A percentile compares a stretch with the other conserved stretches of the same genome.
phyloP scores from a whole-genome alignment of 2,797 vertebrate species.

The Pseudochromis fuscus region DNA sequence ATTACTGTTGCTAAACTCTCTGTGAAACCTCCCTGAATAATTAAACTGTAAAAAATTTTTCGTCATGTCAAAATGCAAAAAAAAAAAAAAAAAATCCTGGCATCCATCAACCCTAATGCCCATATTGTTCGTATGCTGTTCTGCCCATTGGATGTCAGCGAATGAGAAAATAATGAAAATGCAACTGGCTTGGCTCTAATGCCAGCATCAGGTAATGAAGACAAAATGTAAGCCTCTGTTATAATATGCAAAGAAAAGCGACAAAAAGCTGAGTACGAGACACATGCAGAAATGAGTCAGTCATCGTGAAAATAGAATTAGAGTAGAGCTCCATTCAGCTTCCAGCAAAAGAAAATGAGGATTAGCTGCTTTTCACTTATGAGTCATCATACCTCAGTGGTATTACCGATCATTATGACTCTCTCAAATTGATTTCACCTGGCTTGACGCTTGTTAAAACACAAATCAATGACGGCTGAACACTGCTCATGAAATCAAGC shows the following conservation, averaged over 20 bases:
- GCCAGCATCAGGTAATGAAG: slow-evolving; percentile 40
- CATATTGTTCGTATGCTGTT: background rate
- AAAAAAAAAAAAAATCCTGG: background rate
- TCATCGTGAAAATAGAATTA: slow-evolving; percentile 59
- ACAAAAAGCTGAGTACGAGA: slow-evolving; percentile 20
- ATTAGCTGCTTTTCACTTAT: slow-evolving; percentile 66
- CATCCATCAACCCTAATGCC: background rate
- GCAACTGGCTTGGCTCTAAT: slow-evolving; percentile 41
- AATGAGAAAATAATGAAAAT: slow-evolving; percentile 65
- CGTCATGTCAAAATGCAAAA: background rate
- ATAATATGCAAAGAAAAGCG: slow-evolving; percentile 23
- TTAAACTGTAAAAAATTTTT: too few species aligned
- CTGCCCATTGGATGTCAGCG: slow-evolving; percentile 36
- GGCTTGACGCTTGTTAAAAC: slow-evolving; percentile 60
- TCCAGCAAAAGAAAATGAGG: slow-evolving; percentile 40
- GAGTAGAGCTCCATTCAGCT: slow-evolving; percentile 48
- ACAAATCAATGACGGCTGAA: slow-evolving; percentile 55
- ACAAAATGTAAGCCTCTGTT: slow-evolving; percentile 27
- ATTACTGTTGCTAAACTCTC: background rate
- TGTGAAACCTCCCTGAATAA: background rate
- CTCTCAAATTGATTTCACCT: slow-evolving; percentile 71
- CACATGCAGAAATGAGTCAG: slow-evolving; percentile 45
- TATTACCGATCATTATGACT: slow-evolving; percentile 61
- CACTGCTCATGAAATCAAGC: slow-evolving; percentile 49
- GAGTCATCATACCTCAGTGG: slow-evolving; percentile 60